Base-by-base conservation (phyloP, 2,113 vertebrate genomes). In the Sinosuthora webbiana region DNA sequence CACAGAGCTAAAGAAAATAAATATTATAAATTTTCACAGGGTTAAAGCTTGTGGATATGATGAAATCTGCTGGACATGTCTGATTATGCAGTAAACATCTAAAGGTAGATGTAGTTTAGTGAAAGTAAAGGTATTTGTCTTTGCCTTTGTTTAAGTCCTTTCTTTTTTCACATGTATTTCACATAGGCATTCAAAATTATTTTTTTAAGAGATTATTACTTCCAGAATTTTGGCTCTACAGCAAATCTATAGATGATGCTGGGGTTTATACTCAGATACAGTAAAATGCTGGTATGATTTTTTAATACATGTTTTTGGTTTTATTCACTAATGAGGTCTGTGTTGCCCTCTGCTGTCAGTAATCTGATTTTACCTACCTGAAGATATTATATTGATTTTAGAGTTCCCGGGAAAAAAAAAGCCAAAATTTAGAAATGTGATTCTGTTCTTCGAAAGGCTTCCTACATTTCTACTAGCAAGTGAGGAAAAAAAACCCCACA, bases 271-370 rank as follows among this genome's bases (percentile, higher is more conserved):
- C 35, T 70, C 25, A 18, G 1, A 44, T 16, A 41, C 37, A n/a
- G 13, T 47, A 71, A 69, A 60, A 89, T 55, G 7, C 25, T 4
- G 0, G 8, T 59, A 19, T 42, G 31, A 13, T 65, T 70, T 75
- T 73, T 77, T 25, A 22, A 11, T 53, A 14, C 1, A 2, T 3
- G 1, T 9, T 53, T 69, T 44, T 37, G 4, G 22, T 9, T 85
- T 59, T 65, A 57, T 71, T 68, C 37, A n/a, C 31, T 65, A 13
- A 33, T n/a, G 33, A 70, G 24, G 17, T 24, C 22, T 71, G 0
- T 59, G 41, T 67, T 93, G 81, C 82, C 75, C 85, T 83, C 78
- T 97, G 74, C 75, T 93, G 69, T 87, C 67, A 82, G 22, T 47
- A 39, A 45, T 37, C 39, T 50, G 52, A 73, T 49, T 9, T 56